These are phyloP conservation scores for Bilobella aurantiaca DNA, from an alignment of 1,140 invertebrate genomes.

Conservation along the genomic window DNA sequence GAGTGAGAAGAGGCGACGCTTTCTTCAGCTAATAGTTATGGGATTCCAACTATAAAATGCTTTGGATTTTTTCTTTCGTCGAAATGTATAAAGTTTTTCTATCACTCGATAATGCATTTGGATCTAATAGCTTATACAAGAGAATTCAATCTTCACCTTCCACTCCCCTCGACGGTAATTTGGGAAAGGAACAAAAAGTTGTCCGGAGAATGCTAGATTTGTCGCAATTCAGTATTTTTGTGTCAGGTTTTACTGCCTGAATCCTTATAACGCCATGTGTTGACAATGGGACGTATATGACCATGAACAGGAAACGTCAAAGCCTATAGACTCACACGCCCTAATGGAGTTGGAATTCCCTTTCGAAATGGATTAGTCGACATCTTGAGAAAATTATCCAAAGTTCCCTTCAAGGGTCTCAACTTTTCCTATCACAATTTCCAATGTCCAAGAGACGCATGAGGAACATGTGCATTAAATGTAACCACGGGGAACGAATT, in stretches of 20 bases:
- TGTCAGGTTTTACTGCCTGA: not conserved
- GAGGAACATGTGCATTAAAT: too few species aligned
- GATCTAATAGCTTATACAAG: slow-evolving; percentile 6
- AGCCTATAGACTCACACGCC: too few species aligned
- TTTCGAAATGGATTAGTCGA: not conserved
- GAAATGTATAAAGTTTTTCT: slow-evolving; percentile 27
- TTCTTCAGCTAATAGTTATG: not conserved
- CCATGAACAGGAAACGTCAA: too few species aligned
- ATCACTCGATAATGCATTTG: slow-evolving; percentile 21
- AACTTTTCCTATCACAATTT: not conserved
- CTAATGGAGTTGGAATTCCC: not conserved
- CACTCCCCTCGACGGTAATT: not conserved
- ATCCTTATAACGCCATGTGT: slow-evolving; percentile 2
- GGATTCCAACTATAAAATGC: not conserved
- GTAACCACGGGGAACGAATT: too few species aligned
- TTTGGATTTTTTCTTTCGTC: not conserved
- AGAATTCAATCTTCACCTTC: slow-evolving; percentile 8
- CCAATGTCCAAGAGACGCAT: not conserved
- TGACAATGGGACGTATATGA: not conserved
- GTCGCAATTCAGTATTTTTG: not conserved
- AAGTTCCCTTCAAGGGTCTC: not conserved
- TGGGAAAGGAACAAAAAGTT: not conserved
- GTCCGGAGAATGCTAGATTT: too few species aligned
- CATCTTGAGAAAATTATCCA: not conserved
- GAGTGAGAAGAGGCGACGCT: not conserved